phyloP scores from a whole-genome alignment of 1,140 invertebrate species.

The Proctacanthus coquilletti region DNA sequence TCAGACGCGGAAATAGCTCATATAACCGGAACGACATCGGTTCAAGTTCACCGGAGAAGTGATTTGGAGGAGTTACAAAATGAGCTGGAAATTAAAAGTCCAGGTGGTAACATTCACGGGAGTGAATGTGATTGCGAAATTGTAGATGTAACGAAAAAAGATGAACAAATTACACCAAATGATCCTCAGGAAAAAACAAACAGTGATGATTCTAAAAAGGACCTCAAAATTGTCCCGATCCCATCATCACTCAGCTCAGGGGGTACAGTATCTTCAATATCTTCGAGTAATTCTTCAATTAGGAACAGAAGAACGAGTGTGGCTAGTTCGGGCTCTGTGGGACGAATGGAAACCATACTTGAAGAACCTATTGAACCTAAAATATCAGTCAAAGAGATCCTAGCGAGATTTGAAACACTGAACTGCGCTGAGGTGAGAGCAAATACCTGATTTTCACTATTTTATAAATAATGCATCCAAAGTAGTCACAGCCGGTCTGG shows the following conservation, averaged over 20 bases:
- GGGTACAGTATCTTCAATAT: not conserved
- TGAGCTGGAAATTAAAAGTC: conserved; percentile 7
- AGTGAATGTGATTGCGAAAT: not conserved
- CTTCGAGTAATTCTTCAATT: not conserved
- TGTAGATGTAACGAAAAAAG: too few relatives aligned
- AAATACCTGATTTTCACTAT: not conserved
- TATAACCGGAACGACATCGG: conserved; percentile 25
- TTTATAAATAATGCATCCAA: too few relatives aligned
- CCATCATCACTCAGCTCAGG: too few relatives aligned
- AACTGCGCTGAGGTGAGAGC: conserved; percentile 13
- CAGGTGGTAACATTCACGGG: too few relatives aligned
- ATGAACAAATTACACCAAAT: too few relatives aligned
- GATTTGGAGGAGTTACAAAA: conserved; percentile 28
- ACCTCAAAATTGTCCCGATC: too few relatives aligned
- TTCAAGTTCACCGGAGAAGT: conserved; percentile 23
- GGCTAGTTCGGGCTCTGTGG: conserved; percentile 39
- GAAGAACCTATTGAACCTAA: conserved; percentile 58
- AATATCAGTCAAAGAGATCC: conserved; percentile 61
- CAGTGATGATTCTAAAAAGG: too few relatives aligned
- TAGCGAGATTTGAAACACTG: conserved; percentile 62
- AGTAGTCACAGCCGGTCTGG: too few relatives aligned
- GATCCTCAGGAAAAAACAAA: too few relatives aligned
- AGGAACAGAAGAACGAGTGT: conserved; percentile 30
- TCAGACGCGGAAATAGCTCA: conserved; percentile 29
- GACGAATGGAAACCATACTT: conserved; percentile 62